Evolutionary conservation across 2,888 invertebrate species (phyloP), one percentile per base, ranked within the genome.

Genomic region (Cataglyphis cursor): DNA sequence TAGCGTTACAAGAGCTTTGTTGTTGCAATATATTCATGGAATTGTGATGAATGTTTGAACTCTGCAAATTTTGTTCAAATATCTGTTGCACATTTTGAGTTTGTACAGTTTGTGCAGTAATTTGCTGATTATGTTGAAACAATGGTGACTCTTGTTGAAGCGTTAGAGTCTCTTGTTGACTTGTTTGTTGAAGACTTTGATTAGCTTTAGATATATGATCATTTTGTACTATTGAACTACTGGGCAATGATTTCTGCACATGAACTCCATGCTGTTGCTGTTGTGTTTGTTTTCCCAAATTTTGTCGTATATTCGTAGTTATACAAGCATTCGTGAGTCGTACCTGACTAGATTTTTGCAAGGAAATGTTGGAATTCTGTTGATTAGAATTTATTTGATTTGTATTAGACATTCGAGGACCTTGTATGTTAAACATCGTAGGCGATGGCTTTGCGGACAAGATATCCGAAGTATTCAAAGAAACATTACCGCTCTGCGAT

Each of bases 51-150:
- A 88, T 87, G 75, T 87, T 90, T 38, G 89, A 66, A 18, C 92
- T 83, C 80, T 94, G 94, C 59, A 94, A 83, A 89, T 93, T 94
- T 74, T 94, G 94, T 61, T 94, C 94, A n/a, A 93, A 93, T 41
- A 93, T 90, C 44, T 94, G 93, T 74, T 94, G 94, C 0, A 93
- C 89, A 83, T 94, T 94, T 73, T 94, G 90, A 15, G 93, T 91
- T 76, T 94, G 94, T 8, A 94, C 91, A 4, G 93, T 91, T 74
- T 94, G 94, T 6, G 94, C 91, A 3, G 93, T 92, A 64, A 93
- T 92, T 81, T 94, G 94, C 85, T 75, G 90, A 89, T 93, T 94
- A 81, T 93, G 94, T 83, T 94, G 94, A 84, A 93, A 93, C 9
- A 93, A 85, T 8, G 91, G 85, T n/a, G 90, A 78, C n/a, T 90